Evolutionary conservation across 2,888 invertebrate genomes (phyloP), one percentile per base, ranked within the genome.

Genomic region (Cristatella mucedo): DNA sequence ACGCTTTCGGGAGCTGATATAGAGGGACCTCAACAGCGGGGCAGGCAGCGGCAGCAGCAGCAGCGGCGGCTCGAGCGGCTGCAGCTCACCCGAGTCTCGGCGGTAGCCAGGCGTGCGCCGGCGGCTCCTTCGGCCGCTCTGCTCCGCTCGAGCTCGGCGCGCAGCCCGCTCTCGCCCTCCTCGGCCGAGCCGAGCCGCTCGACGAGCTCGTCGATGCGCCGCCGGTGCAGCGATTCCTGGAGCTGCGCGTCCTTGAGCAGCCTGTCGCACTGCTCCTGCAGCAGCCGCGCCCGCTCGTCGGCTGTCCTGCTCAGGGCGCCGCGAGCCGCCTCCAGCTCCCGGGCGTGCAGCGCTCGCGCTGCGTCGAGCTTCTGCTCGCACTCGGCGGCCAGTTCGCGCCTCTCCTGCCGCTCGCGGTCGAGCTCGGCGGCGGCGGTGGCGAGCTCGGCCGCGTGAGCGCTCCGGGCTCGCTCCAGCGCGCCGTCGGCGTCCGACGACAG

Each of bases 311-410:
- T 51, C 29, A 55, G 53, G 13, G 48, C 46, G 30, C 52, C 44
- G 40, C 44, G 51, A 19, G 58, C 43, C 6, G 52, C 59, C 38
- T 57, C 54, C 9, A 64, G 46, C 44, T 64, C 63, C 37, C 62
- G 58, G 47, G 62, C 59, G 49, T 58, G 59, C 42, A 61, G 59
- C 15, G 57, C 51, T 43, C 58, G 53, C 19, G 60, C 57, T 50
- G 63, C 59, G 20, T 46, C 48, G 9, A 63, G 46, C 44, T 62
- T 64, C 15, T 43, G 46, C 37, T 57, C 57, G 50, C 54, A 57
- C 21, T 64, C 63, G 30, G 59, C 58, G 19, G 49, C 44, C 22
- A 53, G 38, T 48, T 50, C 49, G 29, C 38, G 24, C 48, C 54
- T 58, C 19, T 55, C n/a, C n/a, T n/a, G n/a, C n/a, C n/a, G n/a